Conservation (phyloP, 2,888 invertebrate species). For the Achlya flavicornis region DNA sequence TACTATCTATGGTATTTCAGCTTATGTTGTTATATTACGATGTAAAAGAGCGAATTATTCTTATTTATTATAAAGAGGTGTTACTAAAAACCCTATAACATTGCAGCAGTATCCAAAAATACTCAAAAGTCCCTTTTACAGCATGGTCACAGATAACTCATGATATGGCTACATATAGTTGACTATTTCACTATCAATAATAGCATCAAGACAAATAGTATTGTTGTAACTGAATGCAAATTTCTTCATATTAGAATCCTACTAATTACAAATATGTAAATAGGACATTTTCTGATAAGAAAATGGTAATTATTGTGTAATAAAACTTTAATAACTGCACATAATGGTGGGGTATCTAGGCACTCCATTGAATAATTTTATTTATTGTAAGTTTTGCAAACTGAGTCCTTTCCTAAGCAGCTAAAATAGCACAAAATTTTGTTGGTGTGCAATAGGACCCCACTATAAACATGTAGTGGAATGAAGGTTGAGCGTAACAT, state of each 20-base stretch:
- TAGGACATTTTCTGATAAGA: background rate
- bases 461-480: background rate
- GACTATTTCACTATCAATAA: too few species aligned
- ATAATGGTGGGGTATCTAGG: background rate
- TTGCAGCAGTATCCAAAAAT: too few species aligned
- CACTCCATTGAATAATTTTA: background rate
- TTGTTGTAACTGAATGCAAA: too few species aligned
- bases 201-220: too few species aligned
- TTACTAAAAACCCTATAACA: too few species aligned
- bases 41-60: background rate
- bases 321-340: background rate
- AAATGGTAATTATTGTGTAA: background rate
- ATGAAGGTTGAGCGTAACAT: conserved; percentile 64
- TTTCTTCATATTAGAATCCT: too few species aligned
- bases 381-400: too few species aligned
- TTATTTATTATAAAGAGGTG: too few species aligned
- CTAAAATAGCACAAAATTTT: background rate
- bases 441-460: background rate
- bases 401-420: background rate
- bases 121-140: too few species aligned
- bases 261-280: background rate
- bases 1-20: background rate
- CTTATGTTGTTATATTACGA: background rate
- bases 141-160: too few species aligned
- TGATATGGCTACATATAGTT: too few species aligned